Base-by-base conservation (phyloP, 2,888 invertebrate genomes). In the Pegoplata infirma region DNA sequence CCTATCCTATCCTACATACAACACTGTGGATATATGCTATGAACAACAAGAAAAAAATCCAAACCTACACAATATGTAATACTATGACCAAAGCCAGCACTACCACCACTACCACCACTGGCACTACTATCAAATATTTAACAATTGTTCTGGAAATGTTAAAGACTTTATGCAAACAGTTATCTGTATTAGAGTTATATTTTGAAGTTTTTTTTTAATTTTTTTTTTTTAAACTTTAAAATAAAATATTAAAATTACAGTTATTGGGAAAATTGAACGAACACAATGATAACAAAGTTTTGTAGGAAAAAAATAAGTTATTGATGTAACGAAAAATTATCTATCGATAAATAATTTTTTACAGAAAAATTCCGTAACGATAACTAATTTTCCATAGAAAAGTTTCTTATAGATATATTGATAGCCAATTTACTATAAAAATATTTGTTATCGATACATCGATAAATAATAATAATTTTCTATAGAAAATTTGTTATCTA, bases 1-100 rank as follows among this genome's bases (percentile, higher is more conserved):
- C 23, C 47, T 40, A 21, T 66, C 19, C 49, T 49, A 16, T 55
- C 28, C 44, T 63, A 68, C n/a, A n/a, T n/a, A n/a, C n/a, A n/a
- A n/a, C 68, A 47, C 36, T 23, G 19, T 28, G 12, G 21, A 5
- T 23, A 6, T 10, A 44, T 14, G 36, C 17, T 58, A 2, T 28
- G n/a, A 49, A 10, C n/a, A 46, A 23, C n/a, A 14, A 21, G 23
- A 46, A n/a, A 44, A 56, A 0, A n/a, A 23, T 5, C 7, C n/a
- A 12, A 59, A 36, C 59, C 53, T 46, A 40, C 36, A 40, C 36
- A 40, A 12, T n/a, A 40, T 40, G n/a, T 5, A 36, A 10, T 36
- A 12, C 36, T 36, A 12, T 12, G 5, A 36, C 12, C 12, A 25
- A 25, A 3, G 25, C 6, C 25, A 25, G 5, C 25, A 36, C 12